Conservation (phyloP, 2,888 invertebrate species). For the Aelia acuminata region DNA sequence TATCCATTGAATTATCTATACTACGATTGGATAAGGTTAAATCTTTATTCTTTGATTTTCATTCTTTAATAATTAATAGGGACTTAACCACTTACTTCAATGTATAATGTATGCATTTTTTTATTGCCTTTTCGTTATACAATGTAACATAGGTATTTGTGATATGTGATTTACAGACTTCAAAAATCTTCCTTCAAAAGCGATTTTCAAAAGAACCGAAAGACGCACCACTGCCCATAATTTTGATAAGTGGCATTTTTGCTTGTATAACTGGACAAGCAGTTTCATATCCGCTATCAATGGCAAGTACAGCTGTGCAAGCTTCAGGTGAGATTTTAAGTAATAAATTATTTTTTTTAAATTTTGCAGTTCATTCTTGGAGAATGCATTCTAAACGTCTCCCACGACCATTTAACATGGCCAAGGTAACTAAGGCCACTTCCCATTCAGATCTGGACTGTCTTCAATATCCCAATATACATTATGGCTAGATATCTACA, state of each 20-base stretch:
- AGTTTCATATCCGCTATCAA: slow-evolving; percentile 43
- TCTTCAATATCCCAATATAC: too few relatives aligned
- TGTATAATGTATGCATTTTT: not conserved
- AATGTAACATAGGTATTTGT: not conserved
- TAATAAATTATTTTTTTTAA: not conserved
- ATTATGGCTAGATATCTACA: too few relatives aligned
- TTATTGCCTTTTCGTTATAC: not conserved
- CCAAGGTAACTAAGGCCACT: too few relatives aligned
- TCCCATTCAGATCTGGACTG: too few relatives aligned
- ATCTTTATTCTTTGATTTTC: not conserved
- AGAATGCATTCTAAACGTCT: too few relatives aligned
- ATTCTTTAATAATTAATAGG: not conserved
- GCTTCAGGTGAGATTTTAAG: slow-evolving; percentile 12
- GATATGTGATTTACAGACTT: not conserved
- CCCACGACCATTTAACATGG: too few relatives aligned
- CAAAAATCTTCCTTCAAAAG: not conserved
- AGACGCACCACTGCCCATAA: not conserved
- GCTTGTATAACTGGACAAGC: slow-evolving; percentile 50
- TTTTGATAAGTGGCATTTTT: not conserved
- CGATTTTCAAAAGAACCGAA: not conserved
- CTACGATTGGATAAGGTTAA: too few relatives aligned
- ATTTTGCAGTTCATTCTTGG: too few relatives aligned
- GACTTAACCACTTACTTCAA: not conserved
- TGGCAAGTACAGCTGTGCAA: slow-evolving; percentile 53
- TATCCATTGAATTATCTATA: too few relatives aligned